Base-by-base conservation (phyloP, 2,888 invertebrate genomes). In the Callinectes sapidus region DNA sequence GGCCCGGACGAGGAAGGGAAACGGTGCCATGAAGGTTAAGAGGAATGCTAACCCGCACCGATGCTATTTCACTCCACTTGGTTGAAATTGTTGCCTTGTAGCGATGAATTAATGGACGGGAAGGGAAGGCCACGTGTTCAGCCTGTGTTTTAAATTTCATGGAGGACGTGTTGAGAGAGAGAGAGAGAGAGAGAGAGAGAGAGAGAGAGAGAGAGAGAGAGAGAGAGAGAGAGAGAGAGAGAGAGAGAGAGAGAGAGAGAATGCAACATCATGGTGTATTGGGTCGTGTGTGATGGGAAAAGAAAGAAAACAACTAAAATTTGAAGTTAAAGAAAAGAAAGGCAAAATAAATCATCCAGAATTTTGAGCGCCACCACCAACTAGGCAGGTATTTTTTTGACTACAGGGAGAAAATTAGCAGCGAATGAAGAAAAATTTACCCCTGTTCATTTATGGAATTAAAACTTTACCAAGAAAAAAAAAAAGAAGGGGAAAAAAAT, bases 111-210 rank as follows among this genome's bases (percentile, higher is more conserved):
- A 54, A 54, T 54, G 87, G 28, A n/a, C 10, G 39, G 87, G 39
- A 48, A 71, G 28, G 71, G 71, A 71, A 71, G 71, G 71, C 1
- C 18, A 39, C 48, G 86, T 28, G 85, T 18, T 3, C 8, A 28
- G 55, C 85, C 42, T 16, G 48, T 77, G 14, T 28, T 61, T 61
- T 61, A 23, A 6, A 61, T 23, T 61, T 61, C 61, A 28, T 42
- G 54, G 77, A 18, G 81, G 16, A n/a, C 28, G 39, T 48, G 48
- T 77, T 81, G 28, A 90, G 71, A 90, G 71, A 90, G 89, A 39
- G 71, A 90, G 71, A 90, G 39, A 66, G 71, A 90, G 42, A 66
- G 61, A 61, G 89, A 89, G 89, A 89, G 89, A 89, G 89, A 89
- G 55, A 55, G 55, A 28, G 89, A 55, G 89, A 55, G 42, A 85